Conservation (phyloP, 2,888 invertebrate species). For the Nezara viridula region DNA sequence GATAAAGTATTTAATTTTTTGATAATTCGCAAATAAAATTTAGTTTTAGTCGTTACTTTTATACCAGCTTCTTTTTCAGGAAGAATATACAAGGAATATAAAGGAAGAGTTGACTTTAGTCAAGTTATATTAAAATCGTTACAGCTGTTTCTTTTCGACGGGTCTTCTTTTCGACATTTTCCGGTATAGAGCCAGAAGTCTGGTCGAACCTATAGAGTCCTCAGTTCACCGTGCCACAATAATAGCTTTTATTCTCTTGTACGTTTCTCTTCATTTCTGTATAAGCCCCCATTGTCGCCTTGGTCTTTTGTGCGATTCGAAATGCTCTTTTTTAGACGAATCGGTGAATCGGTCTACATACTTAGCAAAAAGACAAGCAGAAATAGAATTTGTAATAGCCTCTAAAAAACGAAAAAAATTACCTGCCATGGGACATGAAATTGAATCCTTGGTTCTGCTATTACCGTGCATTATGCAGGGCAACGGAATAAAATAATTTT, state of each 20-base stretch:
- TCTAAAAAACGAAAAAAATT: neutral
- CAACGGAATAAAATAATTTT: neutral
- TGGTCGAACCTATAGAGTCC: neutral
- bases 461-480: neutral
- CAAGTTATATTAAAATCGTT: too few species aligned
- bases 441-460: neutral
- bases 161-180: neutral
- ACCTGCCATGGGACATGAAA: neutral
- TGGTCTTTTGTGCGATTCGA: constrained; percentile 20
- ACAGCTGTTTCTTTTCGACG: neutral
- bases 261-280: constrained; percentile 10
- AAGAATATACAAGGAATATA: too few species aligned
- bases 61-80: too few species aligned
- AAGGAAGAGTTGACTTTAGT: too few species aligned
- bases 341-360: constrained; percentile 8
- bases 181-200: neutral
- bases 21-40: too few species aligned
- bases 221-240: neutral
- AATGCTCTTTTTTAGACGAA: constrained; percentile 20
- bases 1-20: too few species aligned
- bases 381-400: neutral
- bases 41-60: too few species aligned
- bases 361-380: constrained; percentile 15
- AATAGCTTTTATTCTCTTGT: constrained; percentile 5
- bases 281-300: constrained; percentile 21